Evolutionary conservation across 2,113 vertebrate species (phyloP), one percentile per base, ranked within the genome.

Genomic region (Ellobius talpinus): DNA sequence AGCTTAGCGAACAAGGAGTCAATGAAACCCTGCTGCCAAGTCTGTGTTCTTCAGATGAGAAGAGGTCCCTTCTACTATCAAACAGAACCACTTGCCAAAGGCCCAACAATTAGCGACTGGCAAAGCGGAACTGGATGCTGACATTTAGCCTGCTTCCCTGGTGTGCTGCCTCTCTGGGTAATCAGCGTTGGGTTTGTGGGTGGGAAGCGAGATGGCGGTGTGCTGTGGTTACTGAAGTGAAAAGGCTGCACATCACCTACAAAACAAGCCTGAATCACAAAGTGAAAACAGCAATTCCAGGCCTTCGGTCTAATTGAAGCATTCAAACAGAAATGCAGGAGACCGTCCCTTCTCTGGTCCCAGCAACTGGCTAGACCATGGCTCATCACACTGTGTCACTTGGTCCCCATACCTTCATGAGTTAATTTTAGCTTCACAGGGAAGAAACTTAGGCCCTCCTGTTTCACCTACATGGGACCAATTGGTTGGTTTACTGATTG

Each of bases 81-180:
- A 86, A 85, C 26, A 45, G 92, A 96, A 76, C 63, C 23, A 72
- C 63, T 92, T 90, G 87, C 31, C 61, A 72, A 94, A 93, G 52
- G 7, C 72, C 84, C 61, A 82, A 72, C 29, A 78, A 33, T 42
- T 72, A 33, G 29, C 79, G 61, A 36, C 4, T 16, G 42, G 52
- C n/a, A 79, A 61, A 7, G 26, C 7, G 52, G n/a, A 85, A 26
- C 19, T 39, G 23, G 63, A 89, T 42, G 55, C 36, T 97, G 68
- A 91, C 58, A 87, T 68, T 23, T 13, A 65, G 4, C 65, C 47
- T 33, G 45, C 36, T 12, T 74, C 5, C 42, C 7, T 39, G 73
- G 77, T 14, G 12, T 1, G 19, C 19, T 58, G 29, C 5, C 16
- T 76, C 16, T 1, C 24, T 86, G 8, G 17, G 24, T 24, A 19